Evolutionary conservation across 2,888 invertebrate species (phyloP).

Genomic region (Troilus luridus): DNA sequence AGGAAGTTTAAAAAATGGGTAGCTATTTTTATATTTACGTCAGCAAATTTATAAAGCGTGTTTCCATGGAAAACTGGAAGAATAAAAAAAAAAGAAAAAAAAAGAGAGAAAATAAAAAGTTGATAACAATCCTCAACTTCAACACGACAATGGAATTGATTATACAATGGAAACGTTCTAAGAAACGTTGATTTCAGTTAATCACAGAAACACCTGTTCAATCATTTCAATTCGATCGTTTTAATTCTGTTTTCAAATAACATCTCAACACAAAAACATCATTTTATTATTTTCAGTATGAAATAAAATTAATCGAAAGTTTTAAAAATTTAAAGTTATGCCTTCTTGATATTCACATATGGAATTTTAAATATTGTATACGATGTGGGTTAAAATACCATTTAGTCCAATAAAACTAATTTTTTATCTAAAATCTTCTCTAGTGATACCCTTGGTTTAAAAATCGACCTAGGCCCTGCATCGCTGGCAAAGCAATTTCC

Average conservation of each 20-base stretch:
- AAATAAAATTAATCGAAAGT: not conserved
- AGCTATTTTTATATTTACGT: too few relatives aligned
- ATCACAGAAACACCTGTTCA: not conserved
- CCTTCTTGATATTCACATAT: not conserved
- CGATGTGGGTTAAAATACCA: not conserved
- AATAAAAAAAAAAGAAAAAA: too few relatives aligned
- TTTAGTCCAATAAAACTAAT: not conserved
- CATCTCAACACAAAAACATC: not conserved
- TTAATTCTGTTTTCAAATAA: not conserved
- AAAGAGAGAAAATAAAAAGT: too few relatives aligned
- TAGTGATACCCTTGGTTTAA: not conserved
- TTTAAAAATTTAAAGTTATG: not conserved
- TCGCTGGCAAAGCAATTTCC: not conserved
- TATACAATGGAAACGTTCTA: not conserved
- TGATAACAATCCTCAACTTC: too few relatives aligned
- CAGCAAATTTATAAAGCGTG: too few relatives aligned
- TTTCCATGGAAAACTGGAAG: too few relatives aligned
- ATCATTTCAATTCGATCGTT: not conserved
- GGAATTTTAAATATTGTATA: not conserved
- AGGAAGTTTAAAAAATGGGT: too few relatives aligned
- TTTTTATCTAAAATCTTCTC: slow-evolving; percentile 1
- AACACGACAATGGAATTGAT: too few relatives aligned
- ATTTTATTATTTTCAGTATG: not conserved
- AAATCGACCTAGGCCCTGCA: not conserved
- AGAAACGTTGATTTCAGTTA: not conserved